Evolutionary conservation across 2,797 vertebrate species (phyloP), one percentile per base, ranked within the genome.

Genomic region (Paguma larvata): DNA sequence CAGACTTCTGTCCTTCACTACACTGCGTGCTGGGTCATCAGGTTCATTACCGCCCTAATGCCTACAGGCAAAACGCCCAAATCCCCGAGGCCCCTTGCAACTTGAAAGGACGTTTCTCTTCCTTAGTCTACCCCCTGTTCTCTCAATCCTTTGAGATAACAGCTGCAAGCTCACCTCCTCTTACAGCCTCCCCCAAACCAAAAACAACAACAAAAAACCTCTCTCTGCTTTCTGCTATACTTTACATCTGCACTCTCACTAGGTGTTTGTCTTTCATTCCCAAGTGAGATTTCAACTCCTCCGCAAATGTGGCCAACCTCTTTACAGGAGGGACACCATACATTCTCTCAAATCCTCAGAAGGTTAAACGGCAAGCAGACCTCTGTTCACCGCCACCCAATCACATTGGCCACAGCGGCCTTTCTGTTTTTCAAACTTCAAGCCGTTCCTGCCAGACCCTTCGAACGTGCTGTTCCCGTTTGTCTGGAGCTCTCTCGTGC

Each of bases 201-300:
- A 79, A 88, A 91, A 70, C 51, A 53, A 1, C 46, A 18, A 21
- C 53, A 56, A 21, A 56, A 56, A 6, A 15, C 65, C 25, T 8
- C 79, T 48, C 18, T 85, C 51, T 70, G 30, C 44, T 77, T 67
- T 78, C 32, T 83, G 13, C n/a, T 68, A 5, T 44, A 44, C n/a
- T 63, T 67, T 56, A 48, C 65, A 46, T 62, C 3, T 83, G 30
- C 75, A 86, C 15, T 56, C 79, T 21, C 63, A 15, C 59, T n/a
- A 8, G 32, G 62, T 53, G 91, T 19, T 9, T 65, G n/a, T 68
- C 93, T 56, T 73, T 96, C 34, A 84, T 75, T 80, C 46, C 62
- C 80, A 85, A 85, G 3, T 41, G 46, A 92, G 70, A 90, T 59
- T 89, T 78, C 68, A 92, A 62, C 32, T 93, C 46, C 85, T 62